A percentile compares a stretch with the other conserved stretches of the same genome.
Conservation (phyloP, 2,888 invertebrate species). For the Pherbina coryleti region DNA sequence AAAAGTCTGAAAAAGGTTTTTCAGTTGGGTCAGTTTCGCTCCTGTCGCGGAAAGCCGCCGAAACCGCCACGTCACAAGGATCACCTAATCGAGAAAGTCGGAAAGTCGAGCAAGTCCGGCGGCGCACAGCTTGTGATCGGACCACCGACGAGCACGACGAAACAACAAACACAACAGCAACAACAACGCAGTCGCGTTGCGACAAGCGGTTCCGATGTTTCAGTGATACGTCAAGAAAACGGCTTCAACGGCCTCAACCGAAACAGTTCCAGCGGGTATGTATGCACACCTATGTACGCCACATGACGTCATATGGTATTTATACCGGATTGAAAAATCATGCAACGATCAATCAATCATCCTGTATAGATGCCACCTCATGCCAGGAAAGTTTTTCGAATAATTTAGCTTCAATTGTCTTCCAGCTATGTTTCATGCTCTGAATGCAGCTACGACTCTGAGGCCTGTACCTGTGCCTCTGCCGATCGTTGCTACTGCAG, state of each 20-base stretch:
- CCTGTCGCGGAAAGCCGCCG: conserved; percentile 65
- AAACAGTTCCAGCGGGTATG: conserved; percentile 75
- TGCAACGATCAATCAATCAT: background rate
- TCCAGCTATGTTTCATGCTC: conserved; percentile 85
- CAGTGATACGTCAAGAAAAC: conserved; percentile 74
- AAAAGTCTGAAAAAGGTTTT: conserved; percentile 77
- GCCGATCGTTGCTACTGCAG: conserved; percentile 91
- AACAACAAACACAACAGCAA: conserved; percentile 67
- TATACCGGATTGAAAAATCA: conserved; percentile 15
- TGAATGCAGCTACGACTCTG: conserved; percentile 88
- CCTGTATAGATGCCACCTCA: conserved; percentile 25
- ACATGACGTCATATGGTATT: conserved; percentile 5
- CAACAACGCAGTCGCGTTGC: conserved; percentile 73
- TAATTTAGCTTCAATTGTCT: conserved; percentile 37
- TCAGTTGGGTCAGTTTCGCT: conserved; percentile 70
- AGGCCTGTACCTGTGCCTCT: conserved; percentile 81
- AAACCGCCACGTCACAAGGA: conserved; percentile 59
- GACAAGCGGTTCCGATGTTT: conserved; percentile 76
- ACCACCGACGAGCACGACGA: conserved; percentile 59
- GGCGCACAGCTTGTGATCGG: conserved; percentile 54
- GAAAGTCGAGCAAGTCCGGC: conserved; percentile 49
- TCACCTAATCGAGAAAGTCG: conserved; percentile 52
- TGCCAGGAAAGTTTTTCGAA: background rate
- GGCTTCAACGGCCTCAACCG: conserved; percentile 73
- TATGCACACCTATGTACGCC: conserved; percentile 27